Percentiles rank a stretch among this genome's conserved stretches.
Evolutionary conservation across 1,140 invertebrate species (phyloP).

Genomic region (Dolichoris vasculosae): DNA sequence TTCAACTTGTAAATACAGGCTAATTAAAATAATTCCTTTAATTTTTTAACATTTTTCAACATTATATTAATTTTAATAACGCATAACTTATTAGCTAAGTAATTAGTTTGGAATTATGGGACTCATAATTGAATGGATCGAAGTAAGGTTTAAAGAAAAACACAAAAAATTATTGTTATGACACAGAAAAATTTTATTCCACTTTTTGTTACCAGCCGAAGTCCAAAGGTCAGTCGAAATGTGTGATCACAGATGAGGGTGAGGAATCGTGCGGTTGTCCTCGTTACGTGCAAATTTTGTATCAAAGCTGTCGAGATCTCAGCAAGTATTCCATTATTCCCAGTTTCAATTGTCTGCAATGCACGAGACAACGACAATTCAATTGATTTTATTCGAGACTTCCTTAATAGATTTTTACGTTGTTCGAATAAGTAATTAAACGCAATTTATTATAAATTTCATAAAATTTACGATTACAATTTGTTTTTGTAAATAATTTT

Average conservation of each 20-base stretch:
- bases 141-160: constrained; percentile 43
- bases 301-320: constrained; percentile 65
- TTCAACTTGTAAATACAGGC: too few species aligned
- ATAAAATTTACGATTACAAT: too few species aligned
- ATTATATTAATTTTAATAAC: neutral
- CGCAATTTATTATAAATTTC: too few species aligned
- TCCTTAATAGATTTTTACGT: too few species aligned
- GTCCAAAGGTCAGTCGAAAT: constrained; percentile 71
- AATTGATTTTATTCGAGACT: too few species aligned
- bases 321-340: constrained; percentile 65
- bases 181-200: constrained; percentile 73
- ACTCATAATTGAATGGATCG: neutral
- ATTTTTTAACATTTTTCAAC: too few species aligned
- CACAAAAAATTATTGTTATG: constrained; percentile 66
- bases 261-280: constrained; percentile 74
- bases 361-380: neutral
- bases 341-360: constrained; percentile 61
- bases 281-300: constrained; percentile 63
- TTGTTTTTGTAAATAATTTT: too few species aligned
- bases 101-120: neutral
- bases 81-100: neutral
- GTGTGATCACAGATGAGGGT: constrained; percentile 74
- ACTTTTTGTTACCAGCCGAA: constrained; percentile 73
- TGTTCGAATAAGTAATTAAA: too few species aligned
- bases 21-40: too few species aligned